These are phyloP conservation scores for Pelvicachromis taeniatus DNA, from an alignment of 2,113 vertebrate genomes.

Conservation along the genomic window DNA sequence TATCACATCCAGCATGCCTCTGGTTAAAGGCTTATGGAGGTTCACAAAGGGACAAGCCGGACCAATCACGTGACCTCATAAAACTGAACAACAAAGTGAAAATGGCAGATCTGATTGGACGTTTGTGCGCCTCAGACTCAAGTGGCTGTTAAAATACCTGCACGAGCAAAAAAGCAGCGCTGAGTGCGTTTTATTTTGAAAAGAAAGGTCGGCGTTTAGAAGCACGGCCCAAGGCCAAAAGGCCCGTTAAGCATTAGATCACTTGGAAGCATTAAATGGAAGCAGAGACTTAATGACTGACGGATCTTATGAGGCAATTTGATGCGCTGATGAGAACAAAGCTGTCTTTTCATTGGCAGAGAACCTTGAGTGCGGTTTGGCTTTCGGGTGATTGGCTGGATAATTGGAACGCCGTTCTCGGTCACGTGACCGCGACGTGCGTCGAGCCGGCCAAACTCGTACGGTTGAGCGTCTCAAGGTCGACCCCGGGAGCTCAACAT, in stretches of 20 bases:
- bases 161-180: neutral
- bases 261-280: neutral
- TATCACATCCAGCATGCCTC: neutral
- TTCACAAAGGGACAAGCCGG: neutral
- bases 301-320: neutral
- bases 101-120: neutral
- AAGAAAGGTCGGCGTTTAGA: neutral
- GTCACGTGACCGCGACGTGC: neutral
- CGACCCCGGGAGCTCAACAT: neutral
- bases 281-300: neutral
- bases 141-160: neutral
- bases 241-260: neutral
- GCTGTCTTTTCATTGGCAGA: slow-evolving; percentile 20
- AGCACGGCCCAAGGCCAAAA: neutral
- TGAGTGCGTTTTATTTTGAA: neutral
- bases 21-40: neutral
- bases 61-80: neutral
- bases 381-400: neutral
- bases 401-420: neutral
- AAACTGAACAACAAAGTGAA: neutral
- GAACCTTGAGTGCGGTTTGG: slow-evolving; percentile 10
- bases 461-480: slow-evolving; percentile 5
- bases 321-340: neutral
- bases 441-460: neutral
- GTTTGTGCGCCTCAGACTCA: neutral